Evolutionary conservation across 2,113 vertebrate species (phyloP).

Genomic region (Electrona antarctica): DNA sequence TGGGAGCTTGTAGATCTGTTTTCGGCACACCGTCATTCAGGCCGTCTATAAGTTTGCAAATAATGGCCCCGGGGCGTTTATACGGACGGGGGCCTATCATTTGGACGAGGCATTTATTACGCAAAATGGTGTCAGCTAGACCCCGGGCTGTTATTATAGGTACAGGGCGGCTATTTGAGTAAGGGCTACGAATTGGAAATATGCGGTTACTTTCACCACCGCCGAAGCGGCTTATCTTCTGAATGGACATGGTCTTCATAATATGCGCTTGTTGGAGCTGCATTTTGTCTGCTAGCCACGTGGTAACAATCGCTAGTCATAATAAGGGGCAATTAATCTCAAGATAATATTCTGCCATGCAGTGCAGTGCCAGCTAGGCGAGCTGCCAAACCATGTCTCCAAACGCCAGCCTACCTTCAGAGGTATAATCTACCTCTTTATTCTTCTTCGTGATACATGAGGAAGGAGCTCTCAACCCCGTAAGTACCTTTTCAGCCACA

Average conservation of each 20-base stretch:
- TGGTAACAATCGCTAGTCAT: conserved; percentile 43
- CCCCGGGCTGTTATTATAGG: too few relatives aligned
- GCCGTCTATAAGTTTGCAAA: too few relatives aligned
- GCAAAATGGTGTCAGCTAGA: too few relatives aligned
- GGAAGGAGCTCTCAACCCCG: conserved; percentile 16
- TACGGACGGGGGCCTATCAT: too few relatives aligned
- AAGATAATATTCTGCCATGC: conserved; percentile 29
- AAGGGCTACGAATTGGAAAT: too few relatives aligned
- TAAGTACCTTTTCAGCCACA: conserved; percentile 45
- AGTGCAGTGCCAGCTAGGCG: conserved; percentile 13
- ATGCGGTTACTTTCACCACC: not conserved
- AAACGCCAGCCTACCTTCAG: conserved; percentile 22
- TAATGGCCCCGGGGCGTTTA: too few relatives aligned
- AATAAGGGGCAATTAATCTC: conserved; percentile 49
- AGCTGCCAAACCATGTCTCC: conserved; percentile 13
- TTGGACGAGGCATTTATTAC: too few relatives aligned
- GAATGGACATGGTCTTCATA: conserved; percentile 2
- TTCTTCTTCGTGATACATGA: conserved; percentile 24
- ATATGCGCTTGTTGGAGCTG: conserved; percentile 25
- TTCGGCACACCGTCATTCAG: too few relatives aligned
- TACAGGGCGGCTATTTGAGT: too few relatives aligned
- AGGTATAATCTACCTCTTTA: conserved; percentile 43
- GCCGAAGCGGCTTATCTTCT: not conserved
- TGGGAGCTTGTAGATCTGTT: too few relatives aligned
- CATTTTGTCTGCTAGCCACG: conserved; percentile 33